A percentile compares a stretch with the other conserved stretches of the same genome.
Conservation (phyloP, 2,113 vertebrate genomes). For the Isichthys henryi region DNA sequence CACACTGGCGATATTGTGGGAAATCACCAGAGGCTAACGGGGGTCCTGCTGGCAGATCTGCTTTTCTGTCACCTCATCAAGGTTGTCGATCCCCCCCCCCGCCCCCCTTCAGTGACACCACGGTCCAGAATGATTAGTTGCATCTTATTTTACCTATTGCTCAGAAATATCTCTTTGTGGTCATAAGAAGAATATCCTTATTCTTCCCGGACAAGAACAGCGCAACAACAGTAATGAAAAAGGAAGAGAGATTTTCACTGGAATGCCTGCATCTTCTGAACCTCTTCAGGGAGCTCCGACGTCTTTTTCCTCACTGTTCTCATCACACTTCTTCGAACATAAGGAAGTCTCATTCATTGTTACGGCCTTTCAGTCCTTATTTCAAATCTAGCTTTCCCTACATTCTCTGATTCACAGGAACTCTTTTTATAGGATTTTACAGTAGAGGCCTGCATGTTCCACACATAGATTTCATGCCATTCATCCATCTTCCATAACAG, state of each 20-base stretch:
- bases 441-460: background rate
- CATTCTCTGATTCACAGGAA: background rate
- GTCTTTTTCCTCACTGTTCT: background rate
- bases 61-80: background rate
- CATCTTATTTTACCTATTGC: background rate
- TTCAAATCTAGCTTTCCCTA: background rate
- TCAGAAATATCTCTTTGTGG: background rate
- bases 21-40: background rate
- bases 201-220: background rate
- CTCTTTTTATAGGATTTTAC: background rate
- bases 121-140: background rate
- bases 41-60: background rate
- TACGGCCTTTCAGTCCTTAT: background rate
- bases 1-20: background rate
- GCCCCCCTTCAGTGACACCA: background rate
- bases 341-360: background rate
- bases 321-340: background rate
- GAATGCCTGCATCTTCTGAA: background rate
- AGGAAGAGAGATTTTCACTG: background rate
- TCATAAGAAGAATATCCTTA: background rate
- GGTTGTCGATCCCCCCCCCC: background rate
- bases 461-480: background rate
- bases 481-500: background rate
- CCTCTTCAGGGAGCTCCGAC: background rate
- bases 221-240: background rate